phyloP scores from a whole-genome alignment of 1,140 invertebrate genomes.

The Atta texana region DNA sequence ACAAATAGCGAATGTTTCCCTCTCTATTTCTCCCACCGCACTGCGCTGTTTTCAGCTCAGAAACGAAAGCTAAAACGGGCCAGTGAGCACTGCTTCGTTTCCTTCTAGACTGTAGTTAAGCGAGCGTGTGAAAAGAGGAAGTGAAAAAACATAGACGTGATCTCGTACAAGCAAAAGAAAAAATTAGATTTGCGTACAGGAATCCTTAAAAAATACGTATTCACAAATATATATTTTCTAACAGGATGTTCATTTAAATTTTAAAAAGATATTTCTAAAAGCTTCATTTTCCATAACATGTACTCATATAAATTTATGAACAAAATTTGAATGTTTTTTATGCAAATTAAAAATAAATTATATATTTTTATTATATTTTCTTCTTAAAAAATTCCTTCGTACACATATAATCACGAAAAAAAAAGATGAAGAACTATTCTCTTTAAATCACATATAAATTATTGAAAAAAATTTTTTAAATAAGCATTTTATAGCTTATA shows the following conservation, averaged over 20 bases:
- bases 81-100: constrained; percentile 70
- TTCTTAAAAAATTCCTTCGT: not conserved
- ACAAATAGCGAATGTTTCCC: constrained; percentile 65
- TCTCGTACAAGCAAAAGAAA: not conserved
- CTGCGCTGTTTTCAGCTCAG: constrained; percentile 51
- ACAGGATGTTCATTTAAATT: not conserved
- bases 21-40: constrained; percentile 53
- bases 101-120: constrained; percentile 56
- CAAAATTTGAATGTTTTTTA: not conserved
- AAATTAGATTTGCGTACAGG: not conserved
- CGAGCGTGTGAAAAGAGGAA: constrained; percentile 60
- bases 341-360: not conserved
- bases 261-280: not conserved
- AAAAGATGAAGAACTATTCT: not conserved
- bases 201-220: constrained; percentile 7
- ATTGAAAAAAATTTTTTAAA: too few species aligned
- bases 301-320: not conserved
- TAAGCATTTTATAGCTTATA: too few species aligned
- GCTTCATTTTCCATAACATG: not conserved
- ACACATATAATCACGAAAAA: not conserved
- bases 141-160: constrained; percentile 47
- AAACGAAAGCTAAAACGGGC: constrained; percentile 76
- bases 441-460: not conserved
- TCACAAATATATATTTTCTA: not conserved
- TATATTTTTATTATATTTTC: not conserved